A percentile compares a stretch with the other conserved stretches of the same genome.
phyloP scores from a whole-genome alignment of 2,888 invertebrate genomes.

The Scaptomyza caliginosa region DNA sequence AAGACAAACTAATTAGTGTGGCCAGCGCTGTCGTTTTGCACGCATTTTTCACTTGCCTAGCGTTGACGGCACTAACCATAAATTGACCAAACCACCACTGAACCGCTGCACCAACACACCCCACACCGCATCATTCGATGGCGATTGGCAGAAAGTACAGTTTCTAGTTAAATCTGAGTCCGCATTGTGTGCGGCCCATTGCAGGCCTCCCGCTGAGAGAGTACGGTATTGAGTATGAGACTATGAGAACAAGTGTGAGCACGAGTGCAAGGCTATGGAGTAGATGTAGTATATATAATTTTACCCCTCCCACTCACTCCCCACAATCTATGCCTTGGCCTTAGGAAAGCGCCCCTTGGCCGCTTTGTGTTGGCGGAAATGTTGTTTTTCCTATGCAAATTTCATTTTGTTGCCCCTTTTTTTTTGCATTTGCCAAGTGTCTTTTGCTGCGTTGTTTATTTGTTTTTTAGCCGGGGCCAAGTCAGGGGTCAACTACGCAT shows the following conservation, averaged over 20 bases:
- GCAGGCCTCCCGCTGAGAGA: conserved; percentile 56
- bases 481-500: conserved; percentile 67
- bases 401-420: conserved; percentile 42
- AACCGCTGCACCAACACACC: conserved; percentile 19
- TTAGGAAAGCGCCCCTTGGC: conserved; percentile 36
- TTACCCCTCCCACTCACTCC: conserved; percentile 2
- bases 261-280: conserved; percentile 8
- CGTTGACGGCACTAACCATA: conserved; percentile 62
- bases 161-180: conserved; percentile 68
- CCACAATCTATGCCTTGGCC: neutral
- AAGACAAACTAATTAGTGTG: conserved; percentile 74
- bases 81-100: conserved; percentile 43
- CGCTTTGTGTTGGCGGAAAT: conserved; percentile 67
- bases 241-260: conserved; percentile 27
- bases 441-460: conserved; percentile 60
- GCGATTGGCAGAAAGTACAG: conserved; percentile 56
- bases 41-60: conserved; percentile 67
- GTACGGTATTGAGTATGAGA: conserved; percentile 21
- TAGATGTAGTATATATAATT: conserved; percentile 47
- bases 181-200: conserved; percentile 68
- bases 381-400: conserved; percentile 67
- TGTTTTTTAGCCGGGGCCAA: conserved; percentile 51
- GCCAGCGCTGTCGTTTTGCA: conserved; percentile 51
- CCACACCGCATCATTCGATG: conserved; percentile 32
- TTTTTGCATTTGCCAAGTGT: conserved; percentile 56